A percentile compares a stretch with the other conserved stretches of the same genome.
These are phyloP conservation scores for Seriola aureovittata DNA, from an alignment of 2,113 vertebrate genomes.

Conservation along the genomic window DNA sequence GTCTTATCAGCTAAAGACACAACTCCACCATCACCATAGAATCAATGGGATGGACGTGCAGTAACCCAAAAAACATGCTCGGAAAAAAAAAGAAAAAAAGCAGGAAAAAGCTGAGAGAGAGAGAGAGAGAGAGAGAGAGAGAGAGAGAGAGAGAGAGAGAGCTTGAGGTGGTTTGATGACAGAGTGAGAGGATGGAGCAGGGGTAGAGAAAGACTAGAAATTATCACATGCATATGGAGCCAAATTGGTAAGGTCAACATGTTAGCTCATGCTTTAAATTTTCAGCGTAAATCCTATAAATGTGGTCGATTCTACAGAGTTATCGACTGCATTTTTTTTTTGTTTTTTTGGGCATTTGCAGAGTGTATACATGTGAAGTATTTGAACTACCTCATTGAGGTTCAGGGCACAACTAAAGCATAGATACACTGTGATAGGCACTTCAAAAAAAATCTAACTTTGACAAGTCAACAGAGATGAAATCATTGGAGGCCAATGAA, in stretches of 20 bases:
- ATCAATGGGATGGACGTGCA: conserved; percentile 60
- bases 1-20: conserved; percentile 63
- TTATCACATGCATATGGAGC: conserved; percentile 66
- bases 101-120: conserved; percentile 19
- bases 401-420: conserved; percentile 50
- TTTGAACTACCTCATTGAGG: conserved; percentile 47
- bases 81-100: not conserved
- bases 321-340: conserved; percentile 10
- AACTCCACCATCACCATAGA: conserved; percentile 73
- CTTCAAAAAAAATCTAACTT: conserved; percentile 70
- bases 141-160: conserved; percentile 32
- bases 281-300: not conserved
- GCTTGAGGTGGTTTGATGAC: conserved; percentile 33
- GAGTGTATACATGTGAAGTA: conserved; percentile 31
- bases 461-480: conserved; percentile 71
- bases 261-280: conserved; percentile 40
- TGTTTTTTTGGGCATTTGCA: not conserved
- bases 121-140: conserved; percentile 17
- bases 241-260: conserved; percentile 20
- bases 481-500: conserved; percentile 72
- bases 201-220: conserved; percentile 30
- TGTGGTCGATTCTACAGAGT: not conserved
- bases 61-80: conserved; percentile 42
- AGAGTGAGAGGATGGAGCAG: conserved; percentile 40
- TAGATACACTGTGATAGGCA: conserved; percentile 68